phyloP scores from a whole-genome alignment of 1,140 invertebrate genomes.

The Semibalanus balanoides region DNA sequence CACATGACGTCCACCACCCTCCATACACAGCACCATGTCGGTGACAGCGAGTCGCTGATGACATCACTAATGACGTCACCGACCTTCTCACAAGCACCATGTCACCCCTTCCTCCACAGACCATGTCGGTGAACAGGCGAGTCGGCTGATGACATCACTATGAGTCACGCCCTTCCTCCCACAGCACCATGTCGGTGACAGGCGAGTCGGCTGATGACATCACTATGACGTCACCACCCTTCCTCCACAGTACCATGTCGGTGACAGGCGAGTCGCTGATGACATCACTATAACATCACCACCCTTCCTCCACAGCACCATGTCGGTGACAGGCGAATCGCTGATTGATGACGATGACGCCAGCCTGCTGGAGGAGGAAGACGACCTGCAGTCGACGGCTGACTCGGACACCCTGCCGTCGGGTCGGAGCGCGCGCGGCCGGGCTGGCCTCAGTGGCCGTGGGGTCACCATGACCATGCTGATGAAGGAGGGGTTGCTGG shows the following conservation, averaged over 20 bases:
- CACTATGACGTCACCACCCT: too few species aligned
- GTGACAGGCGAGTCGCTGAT: not conserved
- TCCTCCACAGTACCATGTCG: too few species aligned
- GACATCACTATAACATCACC: too few species aligned
- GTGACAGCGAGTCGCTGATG: not conserved
- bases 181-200: too few species aligned
- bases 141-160: too few species aligned
- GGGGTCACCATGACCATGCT: conserved; percentile 63
- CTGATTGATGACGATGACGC: not conserved
- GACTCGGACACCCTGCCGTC: not conserved
- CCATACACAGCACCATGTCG: not conserved
- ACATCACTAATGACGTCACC: too few species aligned
- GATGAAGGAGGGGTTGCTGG: conserved; percentile 59
- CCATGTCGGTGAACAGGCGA: too few species aligned
- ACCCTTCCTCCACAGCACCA: not conserved
- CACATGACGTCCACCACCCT: too few species aligned
- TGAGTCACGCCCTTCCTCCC: too few species aligned
- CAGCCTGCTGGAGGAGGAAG: not conserved
- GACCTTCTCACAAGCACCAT: too few species aligned
- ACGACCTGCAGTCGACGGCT: not conserved
- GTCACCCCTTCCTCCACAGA: too few species aligned
- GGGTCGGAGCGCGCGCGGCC: not conserved
- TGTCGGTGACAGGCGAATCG: not conserved
- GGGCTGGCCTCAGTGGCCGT: conserved; percentile 8
- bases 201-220: too few species aligned